Evolutionary conservation across 2,888 invertebrate genomes (phyloP).

Genomic region (Teleogryllus oceanicus): DNA sequence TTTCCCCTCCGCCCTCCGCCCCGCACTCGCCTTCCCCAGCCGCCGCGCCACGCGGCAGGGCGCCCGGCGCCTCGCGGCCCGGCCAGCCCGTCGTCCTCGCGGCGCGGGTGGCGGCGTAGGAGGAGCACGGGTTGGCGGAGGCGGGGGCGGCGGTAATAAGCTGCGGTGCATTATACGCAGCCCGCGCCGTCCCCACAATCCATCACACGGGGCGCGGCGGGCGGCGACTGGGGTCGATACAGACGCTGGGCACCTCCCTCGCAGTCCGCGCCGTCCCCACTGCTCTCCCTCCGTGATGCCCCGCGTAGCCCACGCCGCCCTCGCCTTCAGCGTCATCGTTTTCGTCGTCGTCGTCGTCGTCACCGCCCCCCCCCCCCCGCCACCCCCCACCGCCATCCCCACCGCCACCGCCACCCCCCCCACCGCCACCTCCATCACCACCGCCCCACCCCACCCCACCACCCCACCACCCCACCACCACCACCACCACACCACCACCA

Average conservation of each 20-base stretch:
- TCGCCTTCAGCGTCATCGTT: background rate
- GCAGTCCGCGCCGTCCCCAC: background rate
- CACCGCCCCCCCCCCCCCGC: no score
- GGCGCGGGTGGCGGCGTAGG: background rate
- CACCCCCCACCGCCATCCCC: no score
- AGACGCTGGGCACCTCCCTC: background rate
- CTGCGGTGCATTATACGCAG: background rate
- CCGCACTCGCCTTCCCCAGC: background rate
- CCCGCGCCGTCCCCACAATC: slow-evolving; percentile 18
- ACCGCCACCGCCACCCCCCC: no score
- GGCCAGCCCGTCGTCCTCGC: background rate
- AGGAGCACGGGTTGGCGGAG: background rate
- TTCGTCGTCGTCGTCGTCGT: no score
- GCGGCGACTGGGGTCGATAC: slow-evolving; percentile 7
- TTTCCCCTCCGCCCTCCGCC: background rate
- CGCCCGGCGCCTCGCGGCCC: background rate
- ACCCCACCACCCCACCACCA: no score
- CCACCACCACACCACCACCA: no score
- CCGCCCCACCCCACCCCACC: no score
- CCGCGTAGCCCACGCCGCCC: background rate
- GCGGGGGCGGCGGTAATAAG: background rate
- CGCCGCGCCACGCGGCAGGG: background rate
- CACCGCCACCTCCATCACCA: no score
- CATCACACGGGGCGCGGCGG: background rate
- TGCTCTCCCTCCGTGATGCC: background rate